Evolutionary conservation across 1,140 invertebrate species (phyloP), one percentile per base, ranked within the genome.

Genomic region (Diachasmimorpha longicaudata): DNA sequence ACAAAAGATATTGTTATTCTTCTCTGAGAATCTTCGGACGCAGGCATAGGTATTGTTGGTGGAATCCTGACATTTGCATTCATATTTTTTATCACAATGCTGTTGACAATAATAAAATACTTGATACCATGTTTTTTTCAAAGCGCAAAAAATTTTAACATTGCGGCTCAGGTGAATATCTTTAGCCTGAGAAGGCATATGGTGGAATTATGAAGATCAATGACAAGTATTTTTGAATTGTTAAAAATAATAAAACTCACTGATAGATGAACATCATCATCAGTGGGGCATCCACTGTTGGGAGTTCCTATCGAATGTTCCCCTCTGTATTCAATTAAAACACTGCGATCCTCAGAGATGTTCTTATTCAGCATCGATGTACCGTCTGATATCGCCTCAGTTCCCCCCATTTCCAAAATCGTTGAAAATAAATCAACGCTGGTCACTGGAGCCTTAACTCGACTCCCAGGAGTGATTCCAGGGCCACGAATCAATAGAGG

Each of bases 31-130:
- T 74, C 92, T 91, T 67, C 95, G 86, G 4, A 97, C 77, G 83
- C 96, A 98, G 0, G 87, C 88, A 81, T 93, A 97, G 0, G 96
- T 96, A 82, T 97, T 97, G 83, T 97, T 97, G 80, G 83, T 90
- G 0, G 92, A 86, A 85, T 96, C 95, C 87, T 96, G 92, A 82
- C 96, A 97, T 83, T 96, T 96, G 81, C 95, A 97, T 55, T 90
- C 91, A 77, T 91, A 91, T 4, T 91, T 88, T 37, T 88, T 86
- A 58, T 87, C 88, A 81, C 95, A 96, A 78, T 92, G 87, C 93
- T 94, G 79, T 23, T 89, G 82, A 78, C 72, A 66, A 66, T 70
- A 76, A 67, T 13, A 79, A 70, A 81, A 52, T 31, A 31, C 6
- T 6, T 31, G 31, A 31, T 31, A 31, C 31, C n/a, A n/a, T n/a